phyloP scores from a whole-genome alignment of 1,140 invertebrate genomes.

The Ladona fulva region DNA sequence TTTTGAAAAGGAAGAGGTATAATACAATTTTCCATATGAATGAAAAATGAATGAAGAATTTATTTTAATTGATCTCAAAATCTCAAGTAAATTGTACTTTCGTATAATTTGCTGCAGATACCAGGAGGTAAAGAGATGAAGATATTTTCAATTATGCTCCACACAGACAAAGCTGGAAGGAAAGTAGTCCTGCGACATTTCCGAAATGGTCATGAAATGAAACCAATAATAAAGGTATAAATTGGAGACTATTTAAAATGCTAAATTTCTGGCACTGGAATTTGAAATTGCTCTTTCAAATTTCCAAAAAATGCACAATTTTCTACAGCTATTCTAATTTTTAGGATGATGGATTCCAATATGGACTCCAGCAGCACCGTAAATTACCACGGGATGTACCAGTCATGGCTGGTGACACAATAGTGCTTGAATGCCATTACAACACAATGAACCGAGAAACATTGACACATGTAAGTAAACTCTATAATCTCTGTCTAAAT shows the following conservation, averaged over 20 bases:
- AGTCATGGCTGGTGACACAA: not conserved
- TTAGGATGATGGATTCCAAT: not conserved
- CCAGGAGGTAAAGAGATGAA: not conserved
- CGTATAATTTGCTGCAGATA: not conserved
- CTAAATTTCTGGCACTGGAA: no score
- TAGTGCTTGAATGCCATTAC: not conserved
- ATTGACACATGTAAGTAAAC: not conserved
- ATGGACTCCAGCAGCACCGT: not conserved
- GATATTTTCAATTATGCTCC: not conserved
- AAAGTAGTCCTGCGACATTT: not conserved
- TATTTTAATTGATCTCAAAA: no score
- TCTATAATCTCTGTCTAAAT: no score
- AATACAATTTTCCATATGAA: not conserved
- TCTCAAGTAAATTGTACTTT: not conserved
- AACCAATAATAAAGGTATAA: not conserved
- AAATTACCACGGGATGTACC: not conserved
- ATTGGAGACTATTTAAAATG: not conserved
- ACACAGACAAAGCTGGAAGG: not conserved
- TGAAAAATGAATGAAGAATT: no score
- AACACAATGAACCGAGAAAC: not conserved
- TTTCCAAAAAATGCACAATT: no score
- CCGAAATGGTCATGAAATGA: not conserved
- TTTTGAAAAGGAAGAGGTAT: not conserved
- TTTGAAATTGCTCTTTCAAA: no score
- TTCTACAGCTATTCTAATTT: not conserved